Percentiles rank a stretch among this genome's conserved stretches.
phyloP scores from a whole-genome alignment of 2,888 invertebrate species.

The Polietes domitor region DNA sequence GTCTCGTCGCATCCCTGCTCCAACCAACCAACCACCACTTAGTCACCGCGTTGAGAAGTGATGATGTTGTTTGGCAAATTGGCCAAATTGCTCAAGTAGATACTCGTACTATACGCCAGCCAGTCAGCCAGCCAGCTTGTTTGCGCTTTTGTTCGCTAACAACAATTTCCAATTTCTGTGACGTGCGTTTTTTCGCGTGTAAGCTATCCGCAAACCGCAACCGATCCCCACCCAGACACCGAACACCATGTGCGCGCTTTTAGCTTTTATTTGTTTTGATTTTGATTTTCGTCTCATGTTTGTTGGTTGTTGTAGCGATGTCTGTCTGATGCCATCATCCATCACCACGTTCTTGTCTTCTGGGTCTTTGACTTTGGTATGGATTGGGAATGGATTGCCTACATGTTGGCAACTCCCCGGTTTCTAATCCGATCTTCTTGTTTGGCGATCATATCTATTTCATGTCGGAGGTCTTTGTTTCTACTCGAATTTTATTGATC shows the following conservation, averaged over 20 bases:
- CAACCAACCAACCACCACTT: too few species aligned
- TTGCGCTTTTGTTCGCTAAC: background rate
- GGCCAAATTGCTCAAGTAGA: background rate
- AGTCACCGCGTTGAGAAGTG: too few species aligned
- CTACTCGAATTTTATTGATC: too few species aligned
- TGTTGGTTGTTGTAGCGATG: background rate
- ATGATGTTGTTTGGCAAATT: constrained; percentile 5
- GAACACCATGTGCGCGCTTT: background rate
- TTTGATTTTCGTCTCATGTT: background rate
- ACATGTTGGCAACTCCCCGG: too few species aligned
- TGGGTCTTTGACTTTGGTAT: background rate
- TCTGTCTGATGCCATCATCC: background rate
- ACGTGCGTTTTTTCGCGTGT: background rate
- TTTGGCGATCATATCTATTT: background rate
- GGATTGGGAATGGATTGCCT: background rate
- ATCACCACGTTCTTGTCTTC: background rate
- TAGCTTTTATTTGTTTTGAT: background rate
- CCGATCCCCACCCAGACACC: too few species aligned
- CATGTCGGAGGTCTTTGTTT: too few species aligned
- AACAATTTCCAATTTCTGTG: background rate
- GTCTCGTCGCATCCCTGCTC: background rate
- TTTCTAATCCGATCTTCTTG: too few species aligned
- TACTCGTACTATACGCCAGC: background rate
- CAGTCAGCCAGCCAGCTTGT: background rate
- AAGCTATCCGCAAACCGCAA: background rate